Base-by-base conservation (phyloP, 1,140 invertebrate genomes). In the Drosophila nasuta region DNA sequence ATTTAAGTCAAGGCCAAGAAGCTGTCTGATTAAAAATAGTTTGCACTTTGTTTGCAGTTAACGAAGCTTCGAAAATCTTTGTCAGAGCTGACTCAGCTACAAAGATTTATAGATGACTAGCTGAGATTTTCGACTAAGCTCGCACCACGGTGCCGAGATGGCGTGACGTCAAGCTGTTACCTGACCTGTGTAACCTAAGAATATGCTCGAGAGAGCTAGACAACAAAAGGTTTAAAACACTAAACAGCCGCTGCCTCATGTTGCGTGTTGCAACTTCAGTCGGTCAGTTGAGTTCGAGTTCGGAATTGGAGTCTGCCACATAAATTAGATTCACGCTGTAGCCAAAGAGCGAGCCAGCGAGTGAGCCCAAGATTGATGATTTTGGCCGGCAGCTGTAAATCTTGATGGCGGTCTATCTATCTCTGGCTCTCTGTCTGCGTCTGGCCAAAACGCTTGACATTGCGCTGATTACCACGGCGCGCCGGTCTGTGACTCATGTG, bases 301-400 rank as follows among this genome's bases (percentile, higher is more conserved):
- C 8, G 6, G 33, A 5, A 33, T 41, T 38, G 33, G 48, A 62
- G 56, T 49, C 38, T 45, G 66, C 58, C 66, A 64, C 58, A 79
- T 80, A 78, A 88, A 80, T 82, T 87, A 63, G 69, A 77, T 77
- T 57, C 69, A 82, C 68, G 68, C 82, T 70, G 76, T 56, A 51
- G 54, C 54, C 43, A 8, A 33, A 8, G 7, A 33, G 38, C 38
- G 41, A 49, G 66, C 30, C 41, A 35, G 51, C 52, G 20, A 28
- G 20, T 20, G 20, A 3, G 57, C 46, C 30, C 30, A 67, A 87
- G 83, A 87, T 87, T 87, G 83, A 87, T 87, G 83, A 52, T 75
- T 80, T 74, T 75, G 56, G 80, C 66, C 63, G 78, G 63, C 80
- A 78, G 85, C 80, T 68, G 83, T 88, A 88, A 80, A 88, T 87